Conservation (phyloP, 2,113 vertebrate species). For the Microcebus tavaratra region DNA sequence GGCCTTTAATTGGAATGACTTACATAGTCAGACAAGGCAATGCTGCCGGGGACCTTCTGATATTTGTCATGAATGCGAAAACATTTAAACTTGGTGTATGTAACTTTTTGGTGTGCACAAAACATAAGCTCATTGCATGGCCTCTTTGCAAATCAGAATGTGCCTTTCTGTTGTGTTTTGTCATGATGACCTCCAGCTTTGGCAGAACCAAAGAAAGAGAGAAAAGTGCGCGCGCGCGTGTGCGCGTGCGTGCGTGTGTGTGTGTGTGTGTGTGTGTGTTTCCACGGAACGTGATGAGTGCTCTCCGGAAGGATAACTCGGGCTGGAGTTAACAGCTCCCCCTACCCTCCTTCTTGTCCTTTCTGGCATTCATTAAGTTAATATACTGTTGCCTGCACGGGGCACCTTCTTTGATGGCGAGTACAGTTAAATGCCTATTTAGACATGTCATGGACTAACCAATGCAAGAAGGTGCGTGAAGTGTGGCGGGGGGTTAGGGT, state of each 20-base stretch:
- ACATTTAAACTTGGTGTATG: not conserved
- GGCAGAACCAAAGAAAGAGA: constrained; percentile 17
- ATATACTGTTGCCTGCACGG: constrained; percentile 23
- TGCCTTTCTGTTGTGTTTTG: not conserved
- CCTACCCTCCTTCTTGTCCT: constrained; percentile 60
- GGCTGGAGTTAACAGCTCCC: constrained; percentile 45
- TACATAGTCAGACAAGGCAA: not conserved
- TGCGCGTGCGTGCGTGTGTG: not conserved
- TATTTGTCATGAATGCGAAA: not conserved
- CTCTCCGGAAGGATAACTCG: constrained; percentile 57
- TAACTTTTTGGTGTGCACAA: not conserved
- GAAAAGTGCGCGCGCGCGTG: not conserved
- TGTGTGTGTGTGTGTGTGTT: not conserved
- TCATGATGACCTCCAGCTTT: not conserved
- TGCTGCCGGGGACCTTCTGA: not conserved
- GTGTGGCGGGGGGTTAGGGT: constrained; percentile 47
- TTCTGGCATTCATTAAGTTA: constrained; percentile 76
- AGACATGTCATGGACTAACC: constrained; percentile 75
- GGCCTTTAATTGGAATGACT: not conserved
- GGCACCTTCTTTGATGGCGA: constrained; percentile 70
- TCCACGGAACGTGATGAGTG: constrained; percentile 28
- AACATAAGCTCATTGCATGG: not conserved
- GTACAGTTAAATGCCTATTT: constrained; percentile 73
- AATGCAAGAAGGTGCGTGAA: constrained; percentile 66
- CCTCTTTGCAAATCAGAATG: not conserved